Base-by-base conservation (phyloP, 2,888 invertebrate genomes). In the Idaea biselata region DNA sequence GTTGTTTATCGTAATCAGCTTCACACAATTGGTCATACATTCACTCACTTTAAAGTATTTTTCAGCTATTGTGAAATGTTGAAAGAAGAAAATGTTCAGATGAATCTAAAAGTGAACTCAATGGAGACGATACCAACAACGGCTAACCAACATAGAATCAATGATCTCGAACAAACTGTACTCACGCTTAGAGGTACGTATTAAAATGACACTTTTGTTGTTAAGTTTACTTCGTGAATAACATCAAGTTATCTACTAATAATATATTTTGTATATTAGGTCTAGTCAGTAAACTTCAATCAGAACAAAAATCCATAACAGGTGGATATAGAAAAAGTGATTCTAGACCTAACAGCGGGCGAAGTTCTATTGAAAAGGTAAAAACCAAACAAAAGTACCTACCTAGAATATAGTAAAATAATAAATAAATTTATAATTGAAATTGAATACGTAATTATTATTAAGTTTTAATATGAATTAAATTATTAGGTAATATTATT, bases 41-140 rank as follows among this genome's bases (percentile, higher is more conserved):
- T 25, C 18, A 33, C 18, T 55, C 6, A 25, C 0, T 44, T 8
- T 44, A 11, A 14, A 8, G 5, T 14, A 44, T 44, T 2, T 44
- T 44, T 44, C 44, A 94, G 94, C 71, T 94, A 94, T 71, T 94
- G 94, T 58, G 88, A 94, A 58, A 94, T 94, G 77, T 76, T 94
- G 0, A 94, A 94, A 72, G 94, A 94, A 72, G 94, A 94, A 75
- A 93, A 94, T 72, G 88, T 93, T 7, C 93, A 94, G 67, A 68
- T 93, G 63, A 86, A 85, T 1, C 74, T 88, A n/a, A 81, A 83
- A 62, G 79, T 88, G 32, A 86, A 79, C 59, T 75, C 85, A 0
- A 60, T 86, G 44, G 91, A 90, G 59, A 71, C 74, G 0, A 61
- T 74, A 0, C 87, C 89, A 0, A 70, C 79, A 1, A 81, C 83